These are phyloP conservation scores for Chrysolina oricalcia DNA, from an alignment of 2,888 invertebrate species.

Conservation along the genomic window DNA sequence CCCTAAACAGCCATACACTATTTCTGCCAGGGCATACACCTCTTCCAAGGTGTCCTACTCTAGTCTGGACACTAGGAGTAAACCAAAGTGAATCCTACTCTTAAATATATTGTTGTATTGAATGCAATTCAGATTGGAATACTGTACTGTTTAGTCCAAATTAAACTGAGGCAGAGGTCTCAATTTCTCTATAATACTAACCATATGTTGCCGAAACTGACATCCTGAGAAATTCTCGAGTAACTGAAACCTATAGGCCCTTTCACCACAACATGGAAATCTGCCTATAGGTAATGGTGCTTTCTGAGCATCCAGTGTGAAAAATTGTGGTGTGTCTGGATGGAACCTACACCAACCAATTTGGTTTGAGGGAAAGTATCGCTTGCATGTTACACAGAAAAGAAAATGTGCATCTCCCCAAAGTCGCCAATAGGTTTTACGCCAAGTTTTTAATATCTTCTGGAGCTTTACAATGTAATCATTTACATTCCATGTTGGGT, in stretches of 20 bases:
- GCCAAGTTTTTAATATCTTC: constrained; percentile 88
- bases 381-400: constrained; percentile 85
- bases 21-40: too few species aligned
- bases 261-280: constrained; percentile 89
- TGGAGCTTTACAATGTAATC: constrained; percentile 85
- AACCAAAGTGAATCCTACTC: too few species aligned
- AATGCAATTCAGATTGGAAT: too few species aligned
- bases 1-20: too few species aligned
- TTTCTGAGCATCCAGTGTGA: constrained; percentile 79
- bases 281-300: constrained; percentile 82
- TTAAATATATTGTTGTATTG: too few species aligned
- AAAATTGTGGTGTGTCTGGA: constrained; percentile 85
- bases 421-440: constrained; percentile 91
- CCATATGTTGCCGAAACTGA: constrained; percentile 84
- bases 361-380: constrained; percentile 83
- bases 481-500: constrained; percentile 86
- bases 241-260: constrained; percentile 85
- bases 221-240: constrained; percentile 79
- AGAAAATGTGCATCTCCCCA: constrained; percentile 95
- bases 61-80: too few species aligned
- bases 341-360: constrained; percentile 89
- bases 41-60: too few species aligned
- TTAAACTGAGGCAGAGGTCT: neutral
- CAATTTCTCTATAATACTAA: constrained; percentile 34
- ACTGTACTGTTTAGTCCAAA: neutral